Percentiles rank a stretch among this genome's conserved stretches.
Conservation (phyloP, 2,113 vertebrate genomes). For the Chionis minor region DNA sequence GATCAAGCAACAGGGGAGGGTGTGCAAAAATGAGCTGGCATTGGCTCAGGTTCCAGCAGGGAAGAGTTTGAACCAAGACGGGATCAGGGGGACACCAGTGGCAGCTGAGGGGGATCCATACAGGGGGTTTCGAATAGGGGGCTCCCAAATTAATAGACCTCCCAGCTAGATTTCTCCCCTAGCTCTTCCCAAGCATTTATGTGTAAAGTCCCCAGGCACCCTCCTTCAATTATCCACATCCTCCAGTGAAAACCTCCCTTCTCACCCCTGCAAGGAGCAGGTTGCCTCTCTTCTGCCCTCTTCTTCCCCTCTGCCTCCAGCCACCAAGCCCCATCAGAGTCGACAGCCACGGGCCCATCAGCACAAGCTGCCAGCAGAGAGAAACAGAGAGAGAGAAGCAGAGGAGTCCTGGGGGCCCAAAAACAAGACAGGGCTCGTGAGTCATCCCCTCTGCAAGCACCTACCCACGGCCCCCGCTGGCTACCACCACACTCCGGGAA, state of each 20-base stretch:
- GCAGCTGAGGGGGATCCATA: not conserved
- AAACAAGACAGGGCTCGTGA: not conserved
- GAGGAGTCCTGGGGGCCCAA: not conserved
- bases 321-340: rapidly evolving
- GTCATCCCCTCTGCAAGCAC: not conserved
- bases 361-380: not conserved
- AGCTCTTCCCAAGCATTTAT: not conserved
- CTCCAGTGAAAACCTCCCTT: not conserved
- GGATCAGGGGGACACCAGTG: not conserved
- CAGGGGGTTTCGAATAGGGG: not conserved
- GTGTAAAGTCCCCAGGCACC: not conserved
- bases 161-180: not conserved
- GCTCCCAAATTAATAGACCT: not conserved
- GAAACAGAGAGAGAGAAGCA: not conserved
- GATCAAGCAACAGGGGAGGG: not conserved
- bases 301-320: not conserved
- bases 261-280: not conserved
- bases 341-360: not conserved
- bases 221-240: not conserved
- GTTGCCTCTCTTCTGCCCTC: not conserved
- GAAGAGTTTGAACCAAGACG: not conserved
- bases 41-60: not conserved
- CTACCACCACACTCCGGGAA: not conserved
- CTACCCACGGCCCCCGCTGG: not conserved
- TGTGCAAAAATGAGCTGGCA: not conserved